Base-by-base conservation (phyloP, 2,888 invertebrate species). In the Drosophila mettleri region DNA sequence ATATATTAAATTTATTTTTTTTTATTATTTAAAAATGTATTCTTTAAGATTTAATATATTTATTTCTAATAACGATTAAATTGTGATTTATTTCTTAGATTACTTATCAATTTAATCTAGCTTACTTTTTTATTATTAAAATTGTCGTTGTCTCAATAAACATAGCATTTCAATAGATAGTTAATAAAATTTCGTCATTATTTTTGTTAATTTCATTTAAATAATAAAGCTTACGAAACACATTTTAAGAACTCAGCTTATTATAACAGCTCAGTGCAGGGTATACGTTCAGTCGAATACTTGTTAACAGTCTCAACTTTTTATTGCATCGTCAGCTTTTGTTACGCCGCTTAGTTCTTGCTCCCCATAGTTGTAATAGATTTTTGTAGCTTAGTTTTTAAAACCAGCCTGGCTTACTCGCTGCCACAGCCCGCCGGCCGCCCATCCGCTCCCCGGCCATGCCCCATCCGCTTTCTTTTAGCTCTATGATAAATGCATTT, bases 401-500 rank as follows among this genome's bases (percentile, higher is more conserved):
- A 67, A 78, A 49, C 54, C 55, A 55, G 41, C 46, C 55, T 53
- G 64, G 65, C 84, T 73, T 77, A 51, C 61, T 34, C 57, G 27
- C 63, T 45, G 33, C 14, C 12, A 14, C 49, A 38, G 45, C 36
- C 34, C 1, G 9, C 39, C 58, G n/a, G 7, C 27, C 12, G 22
- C 9, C 24, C 16, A 18, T 2, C 43, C 20, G 18, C 38, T 27
- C 27, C 8, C 41, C 7, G 46, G 7, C 36, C 1, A 2, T 29
- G 8, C 34, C 16, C 0, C 20, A 0, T 3, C 16, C 1, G 18
- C n/a, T 3, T 38, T n/a, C 27, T n/a, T 6, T 12, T 27, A 16
- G 45, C 43, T 31, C 22, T 60, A 81, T 86, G 86, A 86, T 85
- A 86, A 88, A 86, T 86, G 86, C 86, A 89, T 73, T 89, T 85